A percentile compares a stretch with the other conserved stretches of the same genome.
Conservation (phyloP, 2,797 vertebrate species). For the Bradypodion ventrale region DNA sequence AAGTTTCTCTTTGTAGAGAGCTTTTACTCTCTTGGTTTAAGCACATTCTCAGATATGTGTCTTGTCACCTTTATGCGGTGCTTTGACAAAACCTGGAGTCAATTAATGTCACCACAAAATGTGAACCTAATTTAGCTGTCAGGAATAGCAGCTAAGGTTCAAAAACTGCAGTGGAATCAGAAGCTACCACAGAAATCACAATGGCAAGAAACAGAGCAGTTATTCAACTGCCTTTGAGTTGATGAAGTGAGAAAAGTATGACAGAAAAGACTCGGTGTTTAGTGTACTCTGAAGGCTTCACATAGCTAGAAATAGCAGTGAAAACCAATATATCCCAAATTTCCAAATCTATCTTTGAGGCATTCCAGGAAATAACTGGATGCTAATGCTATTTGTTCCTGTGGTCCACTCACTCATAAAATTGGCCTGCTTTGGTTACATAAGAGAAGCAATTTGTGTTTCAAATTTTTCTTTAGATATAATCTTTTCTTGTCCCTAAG, state of each 20-base stretch:
- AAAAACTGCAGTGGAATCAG: neutral
- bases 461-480: neutral
- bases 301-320: too few relatives aligned
- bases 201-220: neutral
- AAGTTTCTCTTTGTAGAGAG: neutral
- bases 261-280: too few relatives aligned
- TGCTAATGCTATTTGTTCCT: neutral
- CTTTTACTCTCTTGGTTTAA: neutral
- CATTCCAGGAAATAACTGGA: neutral
- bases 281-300: too few relatives aligned
- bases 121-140: neutral
- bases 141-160: neutral
- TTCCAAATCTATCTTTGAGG: too few relatives aligned
- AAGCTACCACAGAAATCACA: neutral
- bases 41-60: neutral
- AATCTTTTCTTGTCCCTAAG: neutral
- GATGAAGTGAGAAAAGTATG: neutral
- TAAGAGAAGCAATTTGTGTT: neutral
- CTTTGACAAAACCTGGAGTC: neutral
- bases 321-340: too few relatives aligned
- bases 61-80: neutral
- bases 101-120: neutral
- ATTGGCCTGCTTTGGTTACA: neutral
- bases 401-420: neutral
- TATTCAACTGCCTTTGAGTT: neutral